Conservation (phyloP, 2,113 vertebrate species). For the Indicator indicator region DNA sequence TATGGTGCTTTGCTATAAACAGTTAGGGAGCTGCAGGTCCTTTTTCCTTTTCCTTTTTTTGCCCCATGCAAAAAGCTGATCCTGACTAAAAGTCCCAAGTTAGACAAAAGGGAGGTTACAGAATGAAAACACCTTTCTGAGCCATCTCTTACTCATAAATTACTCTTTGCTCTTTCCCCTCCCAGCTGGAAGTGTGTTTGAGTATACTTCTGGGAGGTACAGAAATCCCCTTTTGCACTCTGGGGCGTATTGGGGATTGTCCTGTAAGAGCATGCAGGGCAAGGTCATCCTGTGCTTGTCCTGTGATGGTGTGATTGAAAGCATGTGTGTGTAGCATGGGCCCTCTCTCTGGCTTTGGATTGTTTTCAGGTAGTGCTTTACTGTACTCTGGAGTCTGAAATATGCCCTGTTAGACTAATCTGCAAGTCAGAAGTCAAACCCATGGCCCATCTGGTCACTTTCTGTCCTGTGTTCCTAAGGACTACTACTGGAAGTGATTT, state of each 20-base stretch:
- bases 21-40: not conserved
- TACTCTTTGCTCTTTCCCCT: not conserved
- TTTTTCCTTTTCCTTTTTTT: not conserved
- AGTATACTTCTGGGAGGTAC: not conserved
- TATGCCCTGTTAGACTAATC: not conserved
- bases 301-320: not conserved
- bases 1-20: not conserved
- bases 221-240: not conserved
- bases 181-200: not conserved
- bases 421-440: not conserved
- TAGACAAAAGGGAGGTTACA: not conserved
- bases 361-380: not conserved
- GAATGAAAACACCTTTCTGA: not conserved
- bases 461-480: not conserved
- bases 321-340: not conserved
- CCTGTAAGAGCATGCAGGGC: not conserved
- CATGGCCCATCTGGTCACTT: accelerated
- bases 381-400: not conserved
- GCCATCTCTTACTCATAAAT: not conserved
- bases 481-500: not conserved
- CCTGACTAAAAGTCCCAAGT: not conserved
- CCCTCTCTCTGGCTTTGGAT: not conserved
- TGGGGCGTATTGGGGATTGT: not conserved
- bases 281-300: not conserved
- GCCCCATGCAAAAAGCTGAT: not conserved